phyloP scores from a whole-genome alignment of 2,113 vertebrate genomes.

The Melanerpes aurifrons region DNA sequence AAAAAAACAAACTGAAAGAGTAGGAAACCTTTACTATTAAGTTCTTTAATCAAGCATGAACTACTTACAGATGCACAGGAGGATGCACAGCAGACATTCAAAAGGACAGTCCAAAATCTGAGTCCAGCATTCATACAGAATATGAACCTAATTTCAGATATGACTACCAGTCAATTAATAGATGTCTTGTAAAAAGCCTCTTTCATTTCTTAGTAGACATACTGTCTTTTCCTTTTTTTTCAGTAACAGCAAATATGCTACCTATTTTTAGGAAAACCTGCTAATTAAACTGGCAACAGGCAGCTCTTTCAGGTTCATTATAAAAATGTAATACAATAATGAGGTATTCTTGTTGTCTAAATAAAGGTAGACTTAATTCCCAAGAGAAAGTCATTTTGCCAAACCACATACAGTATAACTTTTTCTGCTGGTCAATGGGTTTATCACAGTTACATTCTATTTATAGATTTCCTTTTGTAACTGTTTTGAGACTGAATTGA shows the following conservation, averaged over 20 bases:
- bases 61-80: neutral
- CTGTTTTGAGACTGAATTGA: neutral
- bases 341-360: neutral
- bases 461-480: neutral
- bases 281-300: neutral
- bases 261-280: neutral
- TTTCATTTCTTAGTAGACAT: neutral
- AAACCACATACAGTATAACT: neutral
- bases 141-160: neutral
- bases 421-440: neutral
- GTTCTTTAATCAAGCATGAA: neutral
- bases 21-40: neutral
- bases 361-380: neutral
- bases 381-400: neutral
- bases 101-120: neutral
- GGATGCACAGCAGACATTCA: neutral
- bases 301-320: neutral
- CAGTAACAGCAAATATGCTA: neutral
- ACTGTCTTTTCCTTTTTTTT: accelerated
- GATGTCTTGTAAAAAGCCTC: neutral
- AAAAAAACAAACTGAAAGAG: neutral
- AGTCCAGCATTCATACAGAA: neutral
- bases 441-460: neutral
- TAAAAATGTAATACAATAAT: neutral
- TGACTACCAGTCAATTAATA: neutral